Conservation (phyloP, 2,113 vertebrate species). For the Sorex fumeus region DNA sequence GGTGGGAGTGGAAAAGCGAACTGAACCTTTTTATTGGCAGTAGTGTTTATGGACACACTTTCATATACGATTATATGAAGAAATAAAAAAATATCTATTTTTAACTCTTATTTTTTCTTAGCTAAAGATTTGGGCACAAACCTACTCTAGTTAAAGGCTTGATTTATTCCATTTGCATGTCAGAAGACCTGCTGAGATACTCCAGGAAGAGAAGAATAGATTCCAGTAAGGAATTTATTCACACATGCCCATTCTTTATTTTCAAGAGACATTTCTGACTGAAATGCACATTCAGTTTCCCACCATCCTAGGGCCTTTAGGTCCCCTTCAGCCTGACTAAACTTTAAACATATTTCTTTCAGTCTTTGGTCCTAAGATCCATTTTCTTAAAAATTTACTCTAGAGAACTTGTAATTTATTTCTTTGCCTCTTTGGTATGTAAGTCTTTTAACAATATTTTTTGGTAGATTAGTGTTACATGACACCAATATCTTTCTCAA, state of each 20-base stretch:
- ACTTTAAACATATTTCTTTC: background rate
- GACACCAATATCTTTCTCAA: background rate
- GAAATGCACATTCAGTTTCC: background rate
- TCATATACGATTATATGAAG: background rate
- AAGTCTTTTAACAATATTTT: slow-evolving; percentile 28
- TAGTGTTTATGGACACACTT: background rate
- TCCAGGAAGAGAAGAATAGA: background rate
- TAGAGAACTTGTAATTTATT: background rate
- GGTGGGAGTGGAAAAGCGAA: slow-evolving; percentile 5
- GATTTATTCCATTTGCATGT: background rate
- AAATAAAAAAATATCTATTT: too few species aligned
- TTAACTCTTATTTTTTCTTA: background rate
- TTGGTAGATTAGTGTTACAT: background rate
- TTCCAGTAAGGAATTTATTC: slow-evolving; percentile 29
- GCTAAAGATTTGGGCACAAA: background rate
- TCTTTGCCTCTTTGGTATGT: background rate
- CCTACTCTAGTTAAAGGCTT: background rate
- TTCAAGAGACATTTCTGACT: slow-evolving; percentile 1
- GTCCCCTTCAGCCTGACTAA: background rate
- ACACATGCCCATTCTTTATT: background rate
- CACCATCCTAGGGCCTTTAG: background rate
- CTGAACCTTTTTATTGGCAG: background rate
- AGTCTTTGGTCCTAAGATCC: background rate
- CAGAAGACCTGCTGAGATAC: background rate
- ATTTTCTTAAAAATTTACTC: slow-evolving; percentile 11